Evolutionary conservation across 2,113 vertebrate genomes (phyloP).

Genomic region (Chloebia gouldiae): DNA sequence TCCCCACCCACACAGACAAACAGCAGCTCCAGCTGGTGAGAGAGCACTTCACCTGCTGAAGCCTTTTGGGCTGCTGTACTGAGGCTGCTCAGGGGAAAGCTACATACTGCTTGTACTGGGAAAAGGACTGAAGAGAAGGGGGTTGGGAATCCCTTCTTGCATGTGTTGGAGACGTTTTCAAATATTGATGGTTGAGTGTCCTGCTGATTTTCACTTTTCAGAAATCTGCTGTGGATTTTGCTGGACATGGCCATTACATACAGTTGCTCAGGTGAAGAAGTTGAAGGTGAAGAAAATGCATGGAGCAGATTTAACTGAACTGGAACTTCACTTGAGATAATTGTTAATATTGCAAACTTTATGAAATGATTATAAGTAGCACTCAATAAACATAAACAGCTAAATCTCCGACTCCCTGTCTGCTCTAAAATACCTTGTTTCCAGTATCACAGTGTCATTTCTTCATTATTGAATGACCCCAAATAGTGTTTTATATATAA

Average conservation of each 20-base stretch:
- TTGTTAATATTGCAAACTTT: not conserved
- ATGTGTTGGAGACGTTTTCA: not conserved
- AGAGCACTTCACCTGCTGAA: not conserved
- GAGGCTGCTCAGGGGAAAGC: not conserved
- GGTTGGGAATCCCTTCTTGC: not conserved
- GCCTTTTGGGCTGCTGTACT: not conserved
- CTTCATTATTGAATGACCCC: not conserved
- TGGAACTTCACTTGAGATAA: not conserved
- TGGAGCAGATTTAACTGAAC: not conserved
- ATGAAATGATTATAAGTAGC: not conserved
- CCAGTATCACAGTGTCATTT: not conserved
- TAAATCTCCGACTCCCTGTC: not conserved
- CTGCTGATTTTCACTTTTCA: not conserved
- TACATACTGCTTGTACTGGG: not conserved
- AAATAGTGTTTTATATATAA: not conserved
- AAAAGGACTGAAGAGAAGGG: not conserved
- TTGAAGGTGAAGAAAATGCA: not conserved
- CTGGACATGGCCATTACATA: not conserved
- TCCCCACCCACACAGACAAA: rapidly evolving
- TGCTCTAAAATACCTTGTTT: not conserved
- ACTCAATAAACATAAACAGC: not conserved
- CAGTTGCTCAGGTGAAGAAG: not conserved
- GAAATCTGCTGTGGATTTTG: not conserved
- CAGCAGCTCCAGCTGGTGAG: not conserved
- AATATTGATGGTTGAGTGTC: not conserved